Percentiles rank a stretch among this genome's conserved stretches.
These are phyloP conservation scores for Zophobas atratus DNA, from an alignment of 1,140 invertebrate species.

Conservation along the genomic window DNA sequence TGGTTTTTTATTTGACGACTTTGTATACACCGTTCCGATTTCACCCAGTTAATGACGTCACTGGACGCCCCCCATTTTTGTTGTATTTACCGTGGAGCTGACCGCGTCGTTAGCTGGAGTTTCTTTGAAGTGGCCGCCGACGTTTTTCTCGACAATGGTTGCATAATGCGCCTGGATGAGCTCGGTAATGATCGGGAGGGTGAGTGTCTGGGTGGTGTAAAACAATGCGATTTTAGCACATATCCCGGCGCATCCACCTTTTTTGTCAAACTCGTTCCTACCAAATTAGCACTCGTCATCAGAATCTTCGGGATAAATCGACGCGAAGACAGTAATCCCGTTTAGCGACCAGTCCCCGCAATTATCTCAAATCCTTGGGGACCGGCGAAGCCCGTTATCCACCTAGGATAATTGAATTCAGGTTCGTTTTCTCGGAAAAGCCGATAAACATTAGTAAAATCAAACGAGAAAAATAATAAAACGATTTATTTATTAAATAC, in stretches of 20 bases:
- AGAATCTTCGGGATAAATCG: slow-evolving; percentile 20
- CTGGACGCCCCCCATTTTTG: slow-evolving; percentile 25
- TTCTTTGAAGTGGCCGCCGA: slow-evolving; percentile 23
- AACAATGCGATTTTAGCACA: no score
- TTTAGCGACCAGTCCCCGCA: slow-evolving; percentile 8
- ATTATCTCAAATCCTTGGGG: slow-evolving; percentile 23
- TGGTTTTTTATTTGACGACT: slow-evolving; percentile 43
- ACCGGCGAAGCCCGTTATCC: slow-evolving; percentile 17
- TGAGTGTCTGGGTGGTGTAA: no score
- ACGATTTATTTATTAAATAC: no score
- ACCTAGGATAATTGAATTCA: slow-evolving; percentile 17
- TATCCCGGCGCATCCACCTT: no score
- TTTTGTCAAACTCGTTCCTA: not conserved
- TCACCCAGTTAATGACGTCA: slow-evolving; percentile 41
- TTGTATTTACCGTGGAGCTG: slow-evolving; percentile 12
- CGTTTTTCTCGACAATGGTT: not conserved
- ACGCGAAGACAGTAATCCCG: not conserved
- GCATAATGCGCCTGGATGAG: no score
- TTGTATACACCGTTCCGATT: slow-evolving; percentile 33
- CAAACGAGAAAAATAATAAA: no score
- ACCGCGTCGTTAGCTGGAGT: slow-evolving; percentile 29
- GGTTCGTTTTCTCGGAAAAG: not conserved
- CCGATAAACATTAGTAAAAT: no score
- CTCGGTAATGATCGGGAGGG: no score
- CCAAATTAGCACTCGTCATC: slow-evolving; percentile 14